Evolutionary conservation across 2,888 invertebrate genomes (phyloP), one percentile per base, ranked within the genome.

Genomic region (Pseudococcus longispinus): DNA sequence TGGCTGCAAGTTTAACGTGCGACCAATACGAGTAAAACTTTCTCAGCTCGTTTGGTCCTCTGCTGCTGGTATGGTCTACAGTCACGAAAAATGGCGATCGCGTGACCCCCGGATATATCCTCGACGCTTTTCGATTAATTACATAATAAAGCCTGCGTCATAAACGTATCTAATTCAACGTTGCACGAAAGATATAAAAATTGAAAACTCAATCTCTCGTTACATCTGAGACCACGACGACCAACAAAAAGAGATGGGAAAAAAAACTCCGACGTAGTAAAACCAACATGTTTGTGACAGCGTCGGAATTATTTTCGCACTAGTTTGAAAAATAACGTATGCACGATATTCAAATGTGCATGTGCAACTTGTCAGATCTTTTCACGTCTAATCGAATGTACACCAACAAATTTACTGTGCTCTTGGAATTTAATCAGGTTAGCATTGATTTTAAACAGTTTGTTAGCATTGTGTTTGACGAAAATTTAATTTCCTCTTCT

Each of bases 401-500:
- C 65, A 65, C 23, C 65, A 15, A 20, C 26, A 23, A 65, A 65
- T 65, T 65, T 65, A 65, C 26, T 3, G 51, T 51, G 4, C 51
- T 65, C 65, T 65, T 65, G 9, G 65, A 65, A 65, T 26, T 6
- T 9, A 65, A 65, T 65, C 65, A 65, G 8, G 23, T 65, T 65
- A 65, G 26, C 65, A 65, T 65, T 65, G 65, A 65, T 65, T 65
- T 55, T 65, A 11, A 65, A 26, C 20, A 9, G 23, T 26, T n/a
- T 65, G 65, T 65, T 65, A 65, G 65, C 65, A 65, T 65, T 65
- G 26, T 65, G 65, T 65, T 26, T 26, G 23, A 26, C 26, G 23
- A 26, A 65, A 65, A 65, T 65, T 65, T 26, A 65, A 65, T 65
- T 65, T 65, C 65, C 65, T 26, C 65, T 65, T n/a, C 65, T 65